Conservation (phyloP, 2,113 vertebrate genomes). For the Corvus cornix region DNA sequence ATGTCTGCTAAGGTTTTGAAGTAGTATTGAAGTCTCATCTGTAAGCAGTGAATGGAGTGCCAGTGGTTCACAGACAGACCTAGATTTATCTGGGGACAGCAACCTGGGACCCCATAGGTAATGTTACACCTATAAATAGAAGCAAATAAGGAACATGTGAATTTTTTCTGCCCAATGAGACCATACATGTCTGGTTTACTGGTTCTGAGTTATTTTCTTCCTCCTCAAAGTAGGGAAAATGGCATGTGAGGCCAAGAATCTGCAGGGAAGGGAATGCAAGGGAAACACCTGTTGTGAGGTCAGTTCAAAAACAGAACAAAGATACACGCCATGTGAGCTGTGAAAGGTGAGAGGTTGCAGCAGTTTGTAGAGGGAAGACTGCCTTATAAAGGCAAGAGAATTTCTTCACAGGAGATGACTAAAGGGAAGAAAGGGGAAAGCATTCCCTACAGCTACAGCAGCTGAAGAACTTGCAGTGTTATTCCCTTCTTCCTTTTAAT, state of each 20-base stretch:
- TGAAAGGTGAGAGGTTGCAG: not conserved
- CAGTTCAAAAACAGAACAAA: not conserved
- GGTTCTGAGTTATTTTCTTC: not conserved
- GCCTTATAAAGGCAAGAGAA: not conserved
- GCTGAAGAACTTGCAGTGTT: not conserved
- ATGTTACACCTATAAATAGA: not conserved
- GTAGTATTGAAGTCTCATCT: not conserved
- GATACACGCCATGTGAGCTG: not conserved
- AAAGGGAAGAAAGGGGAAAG: not conserved
- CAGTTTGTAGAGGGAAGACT: not conserved
- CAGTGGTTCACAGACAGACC: not conserved
- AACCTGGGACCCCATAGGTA: not conserved
- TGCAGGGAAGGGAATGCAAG: not conserved
- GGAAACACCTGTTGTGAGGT: constrained; percentile 56
- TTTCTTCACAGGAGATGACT: not conserved
- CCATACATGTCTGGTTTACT: not conserved
- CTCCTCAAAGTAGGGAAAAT: not conserved
- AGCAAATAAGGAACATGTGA: not conserved
- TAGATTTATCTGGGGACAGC: not conserved
- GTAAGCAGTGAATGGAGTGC: not conserved
- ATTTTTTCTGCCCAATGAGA: not conserved
- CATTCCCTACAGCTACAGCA: not conserved
- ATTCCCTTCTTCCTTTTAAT: not conserved
- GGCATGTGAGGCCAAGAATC: not conserved
- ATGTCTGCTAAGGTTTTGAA: not conserved